phyloP scores from a whole-genome alignment of 2,888 invertebrate genomes.

The Emmelina monodactyla region DNA sequence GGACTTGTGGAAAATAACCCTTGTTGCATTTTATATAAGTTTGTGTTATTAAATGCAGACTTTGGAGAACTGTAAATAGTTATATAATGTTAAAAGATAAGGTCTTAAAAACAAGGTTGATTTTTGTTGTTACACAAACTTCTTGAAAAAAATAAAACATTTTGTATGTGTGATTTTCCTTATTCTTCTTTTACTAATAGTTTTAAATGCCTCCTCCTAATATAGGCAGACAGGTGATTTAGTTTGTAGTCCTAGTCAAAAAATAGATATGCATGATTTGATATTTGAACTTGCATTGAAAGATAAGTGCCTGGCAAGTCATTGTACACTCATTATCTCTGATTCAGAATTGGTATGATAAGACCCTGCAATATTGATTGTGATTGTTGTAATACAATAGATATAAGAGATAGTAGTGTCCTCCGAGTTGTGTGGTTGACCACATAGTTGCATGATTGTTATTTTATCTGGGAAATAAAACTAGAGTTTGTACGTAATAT shows the following conservation, averaged over 20 bases:
- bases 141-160: conserved; percentile 65
- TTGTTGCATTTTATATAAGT: conserved; percentile 60
- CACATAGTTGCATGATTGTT: conserved; percentile 7
- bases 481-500: conserved; percentile 43
- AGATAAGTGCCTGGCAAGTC: neutral
- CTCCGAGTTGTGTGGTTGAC: conserved; percentile 11
- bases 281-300: conserved; percentile 6
- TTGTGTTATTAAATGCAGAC: conserved; percentile 61
- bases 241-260: neutral
- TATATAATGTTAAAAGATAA: conserved; percentile 62
- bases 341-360: neutral
- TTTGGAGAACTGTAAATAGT: conserved; percentile 61
- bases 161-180: conserved; percentile 60
- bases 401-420: neutral
- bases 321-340: neutral
- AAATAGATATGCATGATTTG: neutral
- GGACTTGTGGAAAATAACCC: conserved; percentile 55
- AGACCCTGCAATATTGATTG: neutral
- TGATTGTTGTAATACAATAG: neutral
- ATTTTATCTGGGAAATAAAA: conserved; percentile 26
- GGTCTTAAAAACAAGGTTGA: conserved; percentile 63
- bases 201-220: conserved; percentile 15
- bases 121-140: conserved; percentile 67
- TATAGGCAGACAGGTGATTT: conserved; percentile 4
- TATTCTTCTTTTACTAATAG: conserved; percentile 33